A percentile compares a stretch with the other conserved stretches of the same genome.
These are phyloP conservation scores for Digitonthophagus gazella DNA, from an alignment of 2,888 invertebrate species.

Conservation along the genomic window DNA sequence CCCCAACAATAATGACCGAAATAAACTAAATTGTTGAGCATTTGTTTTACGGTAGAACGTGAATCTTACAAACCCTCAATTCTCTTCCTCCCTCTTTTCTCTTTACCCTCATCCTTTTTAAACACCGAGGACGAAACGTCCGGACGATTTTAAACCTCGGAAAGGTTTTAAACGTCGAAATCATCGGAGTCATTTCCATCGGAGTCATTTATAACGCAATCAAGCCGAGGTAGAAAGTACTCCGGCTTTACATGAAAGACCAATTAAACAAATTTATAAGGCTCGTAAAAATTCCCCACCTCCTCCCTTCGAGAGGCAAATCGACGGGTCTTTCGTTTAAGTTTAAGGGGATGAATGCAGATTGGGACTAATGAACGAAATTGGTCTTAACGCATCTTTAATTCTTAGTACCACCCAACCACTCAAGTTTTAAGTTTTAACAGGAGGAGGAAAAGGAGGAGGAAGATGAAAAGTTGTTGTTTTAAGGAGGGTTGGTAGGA, in stretches of 20 bases:
- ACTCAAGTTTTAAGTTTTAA: slow-evolving; percentile 14
- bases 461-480: not conserved
- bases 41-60: slow-evolving; percentile 29
- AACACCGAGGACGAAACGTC: not conserved
- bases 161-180: slow-evolving; percentile 31
- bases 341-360: slow-evolving; percentile 47
- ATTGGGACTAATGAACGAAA: slow-evolving; percentile 51
- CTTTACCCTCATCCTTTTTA: too few relatives aligned
- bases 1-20: slow-evolving; percentile 20
- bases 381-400: slow-evolving; percentile 52
- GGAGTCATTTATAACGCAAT: slow-evolving; percentile 35
- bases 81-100: too few relatives aligned
- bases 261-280: slow-evolving; percentile 53
- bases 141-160: not conserved
- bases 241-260: slow-evolving; percentile 45
- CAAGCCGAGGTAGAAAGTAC: slow-evolving; percentile 35
- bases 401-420: slow-evolving; percentile 35
- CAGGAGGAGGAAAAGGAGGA: too few relatives aligned
- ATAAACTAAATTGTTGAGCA: slow-evolving; percentile 27
- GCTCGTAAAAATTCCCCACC: slow-evolving; percentile 49
- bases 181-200: too few relatives aligned
- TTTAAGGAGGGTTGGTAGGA: not conserved
- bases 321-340: slow-evolving; percentile 39
- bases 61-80: not conserved
- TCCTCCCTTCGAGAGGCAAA: slow-evolving; percentile 34